A percentile compares a stretch with the other conserved stretches of the same genome.
These are phyloP conservation scores for Stictocephala bisonia DNA, from an alignment of 2,888 invertebrate genomes.

Conservation along the genomic window DNA sequence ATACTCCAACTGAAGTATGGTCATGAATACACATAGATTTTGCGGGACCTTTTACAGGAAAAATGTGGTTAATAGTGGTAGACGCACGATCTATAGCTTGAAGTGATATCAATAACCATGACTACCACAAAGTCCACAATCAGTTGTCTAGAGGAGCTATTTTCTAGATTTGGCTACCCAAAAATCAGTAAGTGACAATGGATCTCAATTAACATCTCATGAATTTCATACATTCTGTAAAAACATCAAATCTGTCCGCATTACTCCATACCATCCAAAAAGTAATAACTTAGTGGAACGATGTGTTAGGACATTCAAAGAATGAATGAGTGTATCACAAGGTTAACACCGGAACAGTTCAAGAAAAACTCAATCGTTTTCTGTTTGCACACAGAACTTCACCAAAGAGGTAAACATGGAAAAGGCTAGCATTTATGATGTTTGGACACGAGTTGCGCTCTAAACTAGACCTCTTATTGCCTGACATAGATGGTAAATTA, in stretches of 20 bases:
- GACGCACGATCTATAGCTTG: conserved; percentile 12
- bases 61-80: conserved; percentile 23
- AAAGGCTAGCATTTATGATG: conserved; percentile 55
- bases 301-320: conserved; percentile 48
- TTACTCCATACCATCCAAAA: conserved; percentile 45
- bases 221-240: conserved; percentile 36
- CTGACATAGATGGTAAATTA: neutral
- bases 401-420: conserved; percentile 52
- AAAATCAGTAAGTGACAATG: conserved; percentile 49
- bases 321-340: conserved; percentile 14
- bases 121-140: conserved; percentile 33
- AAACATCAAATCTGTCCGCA: conserved; percentile 20
- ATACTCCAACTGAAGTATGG: conserved; percentile 2
- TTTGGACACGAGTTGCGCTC: conserved; percentile 52
- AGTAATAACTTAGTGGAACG: conserved; percentile 59
- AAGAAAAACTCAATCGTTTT: neutral
- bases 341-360: neutral
- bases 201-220: conserved; percentile 36
- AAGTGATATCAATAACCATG: neutral
- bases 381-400: conserved; percentile 35
- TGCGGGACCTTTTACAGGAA: conserved; percentile 13
- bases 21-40: conserved; percentile 47
- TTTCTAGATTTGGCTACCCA: conserved; percentile 50
- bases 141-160: too few relatives aligned
- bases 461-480: conserved; percentile 51